Conservation (phyloP, 2,113 vertebrate genomes). For the Hippolais icterina region DNA sequence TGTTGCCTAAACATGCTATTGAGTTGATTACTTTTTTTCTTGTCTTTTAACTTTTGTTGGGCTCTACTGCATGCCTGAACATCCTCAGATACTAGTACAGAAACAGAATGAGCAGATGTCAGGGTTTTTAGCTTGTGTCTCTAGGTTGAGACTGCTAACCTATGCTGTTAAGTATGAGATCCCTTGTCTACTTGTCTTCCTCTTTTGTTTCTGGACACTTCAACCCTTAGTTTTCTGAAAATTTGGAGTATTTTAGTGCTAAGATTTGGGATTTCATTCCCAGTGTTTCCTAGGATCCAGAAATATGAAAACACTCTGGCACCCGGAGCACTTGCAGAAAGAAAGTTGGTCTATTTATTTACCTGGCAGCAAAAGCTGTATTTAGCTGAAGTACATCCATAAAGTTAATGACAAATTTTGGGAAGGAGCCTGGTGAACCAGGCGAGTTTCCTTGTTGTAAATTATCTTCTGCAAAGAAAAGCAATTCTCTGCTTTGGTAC, state of each 20-base stretch:
- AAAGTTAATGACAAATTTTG: not conserved
- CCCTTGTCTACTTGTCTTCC: not conserved
- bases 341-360: not conserved
- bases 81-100: not conserved
- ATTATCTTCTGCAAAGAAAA: not conserved
- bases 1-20: slow-evolving; percentile 39
- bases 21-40: not conserved
- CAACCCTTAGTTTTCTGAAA: not conserved
- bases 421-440: not conserved
- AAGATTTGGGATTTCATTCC: not conserved
- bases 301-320: not conserved
- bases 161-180: not conserved
- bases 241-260: not conserved
- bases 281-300: not conserved
- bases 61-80: not conserved
- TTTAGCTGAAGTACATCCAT: not conserved
- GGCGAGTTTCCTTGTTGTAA: not conserved
- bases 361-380: not conserved
- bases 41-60: not conserved
- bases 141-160: not conserved
- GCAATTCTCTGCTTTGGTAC: not conserved
- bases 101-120: not conserved
- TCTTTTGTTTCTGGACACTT: not conserved
- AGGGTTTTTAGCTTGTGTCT: not conserved
- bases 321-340: not conserved